phyloP scores from a whole-genome alignment of 2,797 vertebrate species.

The Chaunax sp. region DNA sequence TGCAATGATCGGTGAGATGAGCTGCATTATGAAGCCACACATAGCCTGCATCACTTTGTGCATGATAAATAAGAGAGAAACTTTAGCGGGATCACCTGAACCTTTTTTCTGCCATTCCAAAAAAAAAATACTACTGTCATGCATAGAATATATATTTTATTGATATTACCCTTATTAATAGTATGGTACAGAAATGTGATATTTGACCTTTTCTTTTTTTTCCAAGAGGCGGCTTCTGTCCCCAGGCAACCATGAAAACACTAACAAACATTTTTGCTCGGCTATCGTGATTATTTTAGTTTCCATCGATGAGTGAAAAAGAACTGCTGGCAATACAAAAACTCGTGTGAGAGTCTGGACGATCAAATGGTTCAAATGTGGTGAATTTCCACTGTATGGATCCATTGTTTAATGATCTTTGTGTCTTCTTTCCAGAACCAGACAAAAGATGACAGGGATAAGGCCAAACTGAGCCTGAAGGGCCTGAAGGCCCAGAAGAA shows the following conservation, averaged over 20 bases:
- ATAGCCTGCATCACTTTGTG: background rate
- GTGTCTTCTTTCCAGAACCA: conserved; percentile 35
- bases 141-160: background rate
- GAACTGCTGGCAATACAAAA: no score
- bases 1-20: conserved; percentile 6
- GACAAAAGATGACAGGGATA: conserved; percentile 83
- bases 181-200: conserved; percentile 3
- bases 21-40: conserved; percentile 1
- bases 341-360: no score
- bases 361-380: background rate
- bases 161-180: background rate
- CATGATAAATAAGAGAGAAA: conserved; percentile 13
- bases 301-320: no score
- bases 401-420: conserved; percentile 3
- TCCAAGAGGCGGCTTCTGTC: conserved; percentile 18
- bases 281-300: no score
- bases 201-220: conserved; percentile 40
- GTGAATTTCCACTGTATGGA: background rate
- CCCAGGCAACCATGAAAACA: conserved; percentile 25
- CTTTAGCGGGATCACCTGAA: background rate
- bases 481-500: conserved; percentile 81
- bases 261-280: conserved; percentile 32
- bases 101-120: background rate
- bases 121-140: background rate
- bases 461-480: conserved; percentile 74